Base-by-base conservation (phyloP, 2,888 invertebrate species). In the Carabus problematicus region DNA sequence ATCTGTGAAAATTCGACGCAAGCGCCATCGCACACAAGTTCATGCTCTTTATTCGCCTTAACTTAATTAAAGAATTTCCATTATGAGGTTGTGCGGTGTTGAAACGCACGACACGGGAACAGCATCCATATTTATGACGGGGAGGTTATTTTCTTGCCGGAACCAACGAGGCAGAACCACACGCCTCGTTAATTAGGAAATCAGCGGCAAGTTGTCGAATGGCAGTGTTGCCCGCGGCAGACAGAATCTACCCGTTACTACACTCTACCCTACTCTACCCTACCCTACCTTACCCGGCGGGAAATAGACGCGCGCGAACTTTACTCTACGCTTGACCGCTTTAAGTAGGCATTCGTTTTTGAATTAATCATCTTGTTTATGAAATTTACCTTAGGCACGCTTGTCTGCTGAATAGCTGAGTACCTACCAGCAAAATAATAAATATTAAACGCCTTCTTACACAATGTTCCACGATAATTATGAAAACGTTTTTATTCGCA, bases 61-160 rank as follows among this genome's bases (percentile, higher is more conserved):
- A 64, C 64, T 64, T 64, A 55, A 64, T 64, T 64, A 64, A 64
- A 64, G 64, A 64, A 64, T 64, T 64, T 64, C 64, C 64, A 64
- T 64, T 64, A 64, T 55, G 41, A 45, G 64, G n/a, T 61, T 19
- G 18, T 19, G 61, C 19, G 14, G 39, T n/a, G n/a, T n/a, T n/a
- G n/a, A n/a, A n/a, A n/a, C n/a, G n/a, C 12, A 39, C n/a, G 52
- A 29, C 6, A 29, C 29, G 29, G 29, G 29, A 29, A 29, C 18
- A 11, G 39, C 43, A 59, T 59, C 59, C 59, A 59, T 59, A 56
- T 56, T 56, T 56, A 56, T 56, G 56, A 56, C 29, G 56, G 56
- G 9, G 39, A 56, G 56, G 56, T 56, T 56, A 56, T 56, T 56
- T 64, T 64, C 64, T 54, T 64, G 64, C 14, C 11, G 64, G 16